Evolutionary conservation across 2,888 invertebrate genomes (phyloP), one percentile per base, ranked within the genome.

Genomic region (Xestoiulus laeticollis): DNA sequence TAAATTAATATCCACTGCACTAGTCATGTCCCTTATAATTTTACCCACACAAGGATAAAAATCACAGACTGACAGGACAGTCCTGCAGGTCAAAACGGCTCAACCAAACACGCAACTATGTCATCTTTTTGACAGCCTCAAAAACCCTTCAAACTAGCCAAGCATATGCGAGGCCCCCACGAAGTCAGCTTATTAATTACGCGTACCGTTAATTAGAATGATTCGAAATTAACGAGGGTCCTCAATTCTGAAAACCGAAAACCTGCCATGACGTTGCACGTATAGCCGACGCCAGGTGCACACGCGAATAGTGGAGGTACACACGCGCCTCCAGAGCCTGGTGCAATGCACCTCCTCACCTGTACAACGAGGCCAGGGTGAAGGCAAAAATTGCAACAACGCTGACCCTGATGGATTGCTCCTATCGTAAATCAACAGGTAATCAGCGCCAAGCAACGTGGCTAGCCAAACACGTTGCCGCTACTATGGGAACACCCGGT

Each of bases 281-380:
- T 78, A 10, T n/a, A 30, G 16, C 78, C 78, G 26, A 26, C 10
- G 30, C 78, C 78, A 78, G 78, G 30, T 78, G 30, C 78, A 30
- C 78, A 78, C 78, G 78, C 78, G 78, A n/a, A n/a, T n/a, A 48
- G 16, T 48, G 12, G 14, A 26, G 30, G 48, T 48, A 16, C 78
- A 78, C 78, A 78, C 78, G 78, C 78, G 78, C n/a, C 59, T 59
- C 59, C 4, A 26, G 0, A 26, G 30, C 2, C 30, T 26, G 78
- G 78, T 78, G 78, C 78, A 78, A 78, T 26, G 78, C 78, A 78
- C 78, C 30, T n/a, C n/a, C n/a, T 78, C 78, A 78, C 78, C 78
- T 78, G 26, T n/a, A n/a, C 78, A 78, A 14, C 78, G 30, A 78
- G 30, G 78, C 30, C 78, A 78, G 12, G 78, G 78, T 78, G 78